Base-by-base conservation (phyloP, 2,888 invertebrate species). In the Fabriciana adippe region DNA sequence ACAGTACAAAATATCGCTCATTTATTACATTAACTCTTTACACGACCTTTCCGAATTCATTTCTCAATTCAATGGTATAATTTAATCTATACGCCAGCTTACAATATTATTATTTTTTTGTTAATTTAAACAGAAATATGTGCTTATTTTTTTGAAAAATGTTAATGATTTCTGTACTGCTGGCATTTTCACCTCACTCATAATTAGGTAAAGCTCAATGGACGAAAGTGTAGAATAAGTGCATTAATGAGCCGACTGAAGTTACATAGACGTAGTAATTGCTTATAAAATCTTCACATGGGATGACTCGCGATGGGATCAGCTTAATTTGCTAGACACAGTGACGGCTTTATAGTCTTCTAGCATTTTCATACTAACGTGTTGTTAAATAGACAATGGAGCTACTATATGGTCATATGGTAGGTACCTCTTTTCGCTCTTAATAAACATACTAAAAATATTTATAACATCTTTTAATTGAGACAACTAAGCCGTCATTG, bases 181-280 rank as follows among this genome's bases (percentile, higher is more conserved):
- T 57, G 51, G 41, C 51, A 59, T 59, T 66, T 48, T 53, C 65
- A 47, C 70, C 62, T 59, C 59, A 59, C 48, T 59, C 59, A 59
- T 59, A 31, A 35, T 68, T 68, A 66, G 66, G 55, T 55, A 57
- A 76, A 78, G 84, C 83, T 85, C 82, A 84, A 81, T 79, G 75
- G 79, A 79, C 75, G 66, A 62, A 68, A 45, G 67, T 67, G 41
- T 72, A 72, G 65, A 63, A 60, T 85, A 85, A 87, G 85, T 85
- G 83, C 84, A 84, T 85, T 82, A 79, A 81, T 84, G 84, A 84
- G 85, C 86, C 81, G 88, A 90, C 88, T 90, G 90, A 89, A 79
- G 78, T 82, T 80, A 76, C 82, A 81, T 71, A 71, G 69, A 74
- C 70, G 78, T 76, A 77, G 71, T 83, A 81, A 78, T 79, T 76